phyloP scores from a whole-genome alignment of 2,113 vertebrate species.

The Eira barbara region DNA sequence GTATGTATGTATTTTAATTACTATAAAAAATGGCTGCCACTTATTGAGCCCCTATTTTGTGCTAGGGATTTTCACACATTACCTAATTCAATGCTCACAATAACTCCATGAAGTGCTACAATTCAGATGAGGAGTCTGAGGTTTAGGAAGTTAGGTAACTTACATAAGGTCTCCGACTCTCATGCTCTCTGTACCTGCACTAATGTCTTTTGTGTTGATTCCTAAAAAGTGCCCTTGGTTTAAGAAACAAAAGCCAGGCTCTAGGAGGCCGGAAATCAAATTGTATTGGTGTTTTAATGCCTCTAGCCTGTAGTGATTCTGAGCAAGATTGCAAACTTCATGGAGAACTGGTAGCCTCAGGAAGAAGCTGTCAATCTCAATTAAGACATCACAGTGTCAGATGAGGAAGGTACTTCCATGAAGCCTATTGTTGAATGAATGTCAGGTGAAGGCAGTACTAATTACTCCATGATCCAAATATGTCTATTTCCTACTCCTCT shows the following conservation, averaged over 20 bases:
- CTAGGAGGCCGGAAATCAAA: neutral
- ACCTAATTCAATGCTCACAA: neutral
- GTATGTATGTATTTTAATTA: neutral
- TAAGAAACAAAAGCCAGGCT: neutral
- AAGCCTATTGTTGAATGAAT: constrained; percentile 81
- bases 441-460: constrained; percentile 88
- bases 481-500: constrained; percentile 80
- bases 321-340: constrained; percentile 65
- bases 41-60: neutral
- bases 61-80: neutral
- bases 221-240: neutral
- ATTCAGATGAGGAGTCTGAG: neutral
- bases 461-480: constrained; percentile 83
- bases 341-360: constrained; percentile 74
- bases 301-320: constrained; percentile 46
- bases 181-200: neutral
- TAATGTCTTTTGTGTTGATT: neutral
- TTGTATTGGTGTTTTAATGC: neutral
- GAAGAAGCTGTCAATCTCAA: constrained; percentile 86
- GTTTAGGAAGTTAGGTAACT: neutral
- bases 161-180: neutral
- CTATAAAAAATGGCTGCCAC: neutral
- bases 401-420: constrained; percentile 82
- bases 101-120: neutral
- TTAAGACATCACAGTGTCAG: constrained; percentile 85